Percentiles rank a stretch among this genome's conserved stretches.
Evolutionary conservation across 1,140 invertebrate species (phyloP).

Genomic region (Atopsyche davidsoni): DNA sequence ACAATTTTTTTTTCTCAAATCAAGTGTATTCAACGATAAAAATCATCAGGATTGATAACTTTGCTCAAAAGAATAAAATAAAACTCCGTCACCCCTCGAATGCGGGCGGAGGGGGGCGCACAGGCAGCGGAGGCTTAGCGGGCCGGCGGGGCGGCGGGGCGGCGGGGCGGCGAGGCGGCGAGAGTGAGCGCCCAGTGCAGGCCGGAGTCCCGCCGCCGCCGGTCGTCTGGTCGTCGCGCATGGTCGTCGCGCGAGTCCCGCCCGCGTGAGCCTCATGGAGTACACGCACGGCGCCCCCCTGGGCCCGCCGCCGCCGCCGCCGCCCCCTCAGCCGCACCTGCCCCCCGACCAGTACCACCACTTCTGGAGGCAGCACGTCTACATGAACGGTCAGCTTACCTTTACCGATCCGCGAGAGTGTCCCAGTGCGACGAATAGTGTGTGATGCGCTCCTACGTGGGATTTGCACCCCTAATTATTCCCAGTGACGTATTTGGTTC

Average conservation of each 20-base stretch:
- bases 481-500: too few species aligned
- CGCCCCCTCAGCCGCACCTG: conserved; percentile 41
- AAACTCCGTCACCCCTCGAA: too few species aligned
- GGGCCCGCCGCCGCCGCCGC: conserved; percentile 41
- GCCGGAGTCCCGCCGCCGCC: conserved; percentile 30
- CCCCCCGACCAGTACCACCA: conserved; percentile 53
- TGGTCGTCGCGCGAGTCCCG: conserved; percentile 24
- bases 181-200: background rate
- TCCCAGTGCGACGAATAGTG: too few species aligned
- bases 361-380: conserved; percentile 56
- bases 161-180: too few species aligned
- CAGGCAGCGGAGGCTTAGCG: conserved; percentile 1
- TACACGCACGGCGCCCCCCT: conserved; percentile 32
- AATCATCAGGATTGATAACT: too few species aligned
- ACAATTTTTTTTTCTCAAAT: too few species aligned
- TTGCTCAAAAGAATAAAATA: too few species aligned
- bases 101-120: background rate
- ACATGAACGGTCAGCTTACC: conserved; percentile 51
- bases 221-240: conserved; percentile 39
- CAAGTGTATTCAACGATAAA: too few species aligned
- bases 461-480: too few species aligned
- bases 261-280: conserved; percentile 24
- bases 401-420: too few species aligned
- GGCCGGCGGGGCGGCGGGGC: background rate
- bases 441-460: too few species aligned